A percentile compares a stretch with the other conserved stretches of the same genome.
phyloP scores from a whole-genome alignment of 2,888 invertebrate species.

The Hemistola chrysoprasaria region DNA sequence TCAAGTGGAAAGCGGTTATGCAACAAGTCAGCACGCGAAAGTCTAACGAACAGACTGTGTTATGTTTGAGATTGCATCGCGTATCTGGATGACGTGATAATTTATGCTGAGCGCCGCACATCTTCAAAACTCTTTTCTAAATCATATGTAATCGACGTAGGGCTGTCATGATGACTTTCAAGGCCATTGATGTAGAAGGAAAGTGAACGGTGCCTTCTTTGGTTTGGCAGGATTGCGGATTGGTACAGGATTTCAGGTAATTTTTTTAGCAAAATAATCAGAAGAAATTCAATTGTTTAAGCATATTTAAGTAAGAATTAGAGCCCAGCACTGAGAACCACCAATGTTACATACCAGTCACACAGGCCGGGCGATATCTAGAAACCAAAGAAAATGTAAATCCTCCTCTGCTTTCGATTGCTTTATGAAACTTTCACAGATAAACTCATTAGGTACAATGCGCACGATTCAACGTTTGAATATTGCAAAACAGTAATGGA shows the following conservation, averaged over 20 bases:
- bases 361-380: no score
- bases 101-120: conserved; percentile 29
- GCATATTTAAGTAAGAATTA: no score
- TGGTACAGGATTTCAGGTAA: no score
- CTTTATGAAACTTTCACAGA: conserved; percentile 42
- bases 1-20: conserved; percentile 79
- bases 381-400: no score
- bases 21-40: conserved; percentile 72
- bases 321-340: no score
- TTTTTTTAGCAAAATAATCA: no score
- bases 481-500: conserved; percentile 51
- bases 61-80: conserved; percentile 50
- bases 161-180: conserved; percentile 3
- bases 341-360: no score
- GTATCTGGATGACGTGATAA: conserved; percentile 58
- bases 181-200: conserved; percentile 12
- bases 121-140: conserved; percentile 32
- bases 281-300: no score
- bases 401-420: conserved; percentile 32
- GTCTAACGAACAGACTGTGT: conserved; percentile 51
- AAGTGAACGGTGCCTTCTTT: conserved; percentile 9
- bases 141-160: neutral
- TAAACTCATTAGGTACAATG: conserved; percentile 46
- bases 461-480: conserved; percentile 44
- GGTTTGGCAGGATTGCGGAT: no score